Conservation (phyloP, 2,797 vertebrate species). For the Streptopelia turtur region DNA sequence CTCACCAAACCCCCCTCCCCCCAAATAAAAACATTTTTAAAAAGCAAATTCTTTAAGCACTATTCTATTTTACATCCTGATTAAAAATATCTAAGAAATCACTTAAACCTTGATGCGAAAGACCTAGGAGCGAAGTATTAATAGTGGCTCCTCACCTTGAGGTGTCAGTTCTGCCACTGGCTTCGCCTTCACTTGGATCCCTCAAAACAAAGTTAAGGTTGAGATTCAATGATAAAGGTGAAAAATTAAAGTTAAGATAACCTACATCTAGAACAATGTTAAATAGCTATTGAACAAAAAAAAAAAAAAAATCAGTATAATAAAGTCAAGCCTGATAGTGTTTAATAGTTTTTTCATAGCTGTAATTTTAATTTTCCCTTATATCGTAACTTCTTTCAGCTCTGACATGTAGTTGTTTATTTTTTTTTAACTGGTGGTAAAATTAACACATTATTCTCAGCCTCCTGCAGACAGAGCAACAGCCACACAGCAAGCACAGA, state of each 20-base stretch:
- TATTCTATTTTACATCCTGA: constrained; percentile 31
- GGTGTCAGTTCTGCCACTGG: constrained; percentile 92
- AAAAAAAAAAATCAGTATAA: constrained; percentile 10
- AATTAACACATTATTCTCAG: neutral
- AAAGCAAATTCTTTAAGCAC: constrained; percentile 35
- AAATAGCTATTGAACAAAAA: constrained; percentile 49
- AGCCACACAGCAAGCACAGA: constrained; percentile 18
- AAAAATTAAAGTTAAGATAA: constrained; percentile 77
- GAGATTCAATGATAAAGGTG: constrained; percentile 80
- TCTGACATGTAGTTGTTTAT: neutral
- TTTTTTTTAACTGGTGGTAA: neutral
- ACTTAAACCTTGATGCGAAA: constrained; percentile 45
- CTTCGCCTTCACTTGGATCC: constrained; percentile 96
- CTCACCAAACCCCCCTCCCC: constrained; percentile 31
- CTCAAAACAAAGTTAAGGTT: constrained; percentile 90
- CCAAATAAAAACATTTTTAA: neutral
- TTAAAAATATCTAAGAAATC: constrained; percentile 49
- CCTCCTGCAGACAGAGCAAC: constrained; percentile 22
- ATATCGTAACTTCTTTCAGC: constrained; percentile 19
- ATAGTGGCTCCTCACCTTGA: constrained; percentile 89
- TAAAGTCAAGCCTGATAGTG: constrained; percentile 39
- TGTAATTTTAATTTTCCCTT: constrained; percentile 7
- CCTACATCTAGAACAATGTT: constrained; percentile 68
- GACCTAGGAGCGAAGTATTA: constrained; percentile 71
- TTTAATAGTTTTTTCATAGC: constrained; percentile 14